Evolutionary conservation across 37 sponge, comb jelly and placozoan genomes (phyloP).

Genomic region (Halisarca cf. caerulea): DNA sequence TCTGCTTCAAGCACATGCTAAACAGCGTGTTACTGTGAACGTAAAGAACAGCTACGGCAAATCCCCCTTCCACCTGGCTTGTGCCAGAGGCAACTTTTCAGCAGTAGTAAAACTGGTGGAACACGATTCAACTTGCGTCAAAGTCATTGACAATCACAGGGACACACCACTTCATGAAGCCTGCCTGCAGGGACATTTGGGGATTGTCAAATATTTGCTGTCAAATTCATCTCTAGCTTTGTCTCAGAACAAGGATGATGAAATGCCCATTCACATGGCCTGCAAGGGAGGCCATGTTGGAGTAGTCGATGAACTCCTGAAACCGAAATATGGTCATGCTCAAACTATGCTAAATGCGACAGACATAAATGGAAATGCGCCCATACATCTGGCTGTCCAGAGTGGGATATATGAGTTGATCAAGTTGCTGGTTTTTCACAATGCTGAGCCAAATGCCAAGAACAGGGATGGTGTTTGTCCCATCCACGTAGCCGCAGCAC

Average conservation of each 20-base stretch:
- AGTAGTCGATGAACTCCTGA: constrained; percentile 57
- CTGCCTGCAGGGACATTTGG: constrained; percentile 55
- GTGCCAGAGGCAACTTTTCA: constrained; percentile 60
- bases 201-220: constrained; percentile 67
- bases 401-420: constrained; percentile 71
- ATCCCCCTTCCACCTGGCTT: constrained; percentile 82
- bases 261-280: constrained; percentile 74
- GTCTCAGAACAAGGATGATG: constrained; percentile 41
- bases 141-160: constrained; percentile 52
- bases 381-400: constrained; percentile 85
- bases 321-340: background rate
- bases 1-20: constrained; percentile 7
- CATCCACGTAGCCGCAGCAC: constrained; percentile 84
- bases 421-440: constrained; percentile 44
- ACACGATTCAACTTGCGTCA: background rate
- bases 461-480: constrained; percentile 60
- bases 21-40: background rate
- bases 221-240: background rate
- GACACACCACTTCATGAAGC: constrained; percentile 88
- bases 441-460: constrained; percentile 40
- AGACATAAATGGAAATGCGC: constrained; percentile 67
- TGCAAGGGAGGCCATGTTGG: constrained; percentile 70
- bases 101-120: constrained; percentile 63
- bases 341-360: background rate
- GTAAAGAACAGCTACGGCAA: constrained; percentile 29